Conservation (phyloP, 2,888 invertebrate species). For the Pyrrhosoma nymphula region DNA sequence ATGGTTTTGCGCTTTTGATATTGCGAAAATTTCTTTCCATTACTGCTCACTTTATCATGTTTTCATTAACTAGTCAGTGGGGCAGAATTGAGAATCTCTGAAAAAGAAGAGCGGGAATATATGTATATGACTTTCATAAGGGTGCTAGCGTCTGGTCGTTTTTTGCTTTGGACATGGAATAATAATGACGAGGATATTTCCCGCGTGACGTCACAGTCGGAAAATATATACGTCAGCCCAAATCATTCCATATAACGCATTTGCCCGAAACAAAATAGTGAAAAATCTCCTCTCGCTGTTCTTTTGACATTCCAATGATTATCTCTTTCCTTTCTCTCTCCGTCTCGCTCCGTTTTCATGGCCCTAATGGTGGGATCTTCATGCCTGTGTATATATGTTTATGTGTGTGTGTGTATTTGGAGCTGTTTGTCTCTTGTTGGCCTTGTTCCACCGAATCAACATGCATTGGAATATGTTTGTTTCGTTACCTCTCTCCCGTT, state of each 20-base stretch:
- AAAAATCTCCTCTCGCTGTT: conserved; percentile 18
- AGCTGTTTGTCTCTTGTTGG: conserved; percentile 1
- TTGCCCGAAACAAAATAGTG: not conserved
- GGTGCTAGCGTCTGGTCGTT: not conserved
- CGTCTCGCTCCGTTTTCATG: not conserved
- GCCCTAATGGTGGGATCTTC: conserved; percentile 20
- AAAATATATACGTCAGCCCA: not conserved
- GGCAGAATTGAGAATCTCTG: not conserved
- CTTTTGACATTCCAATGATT: conserved; percentile 58
- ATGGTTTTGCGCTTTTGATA: not conserved
- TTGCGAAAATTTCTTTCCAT: not conserved
- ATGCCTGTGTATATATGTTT: not conserved
- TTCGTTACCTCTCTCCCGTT: conserved; percentile 48
- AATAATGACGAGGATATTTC: not conserved
- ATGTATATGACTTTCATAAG: not conserved
- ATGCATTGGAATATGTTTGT: conserved; percentile 57
- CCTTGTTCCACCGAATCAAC: conserved; percentile 14
- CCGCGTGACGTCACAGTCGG: not conserved
- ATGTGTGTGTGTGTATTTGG: not conserved
- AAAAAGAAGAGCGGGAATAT: not conserved
- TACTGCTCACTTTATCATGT: not conserved
- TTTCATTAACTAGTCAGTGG: not conserved
- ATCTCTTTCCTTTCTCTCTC: conserved; percentile 35
- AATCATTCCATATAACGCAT: conserved; percentile 30
- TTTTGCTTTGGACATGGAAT: not conserved